These are phyloP conservation scores for Leptopilina myrica DNA, from an alignment of 2,888 invertebrate species.

Conservation along the genomic window DNA sequence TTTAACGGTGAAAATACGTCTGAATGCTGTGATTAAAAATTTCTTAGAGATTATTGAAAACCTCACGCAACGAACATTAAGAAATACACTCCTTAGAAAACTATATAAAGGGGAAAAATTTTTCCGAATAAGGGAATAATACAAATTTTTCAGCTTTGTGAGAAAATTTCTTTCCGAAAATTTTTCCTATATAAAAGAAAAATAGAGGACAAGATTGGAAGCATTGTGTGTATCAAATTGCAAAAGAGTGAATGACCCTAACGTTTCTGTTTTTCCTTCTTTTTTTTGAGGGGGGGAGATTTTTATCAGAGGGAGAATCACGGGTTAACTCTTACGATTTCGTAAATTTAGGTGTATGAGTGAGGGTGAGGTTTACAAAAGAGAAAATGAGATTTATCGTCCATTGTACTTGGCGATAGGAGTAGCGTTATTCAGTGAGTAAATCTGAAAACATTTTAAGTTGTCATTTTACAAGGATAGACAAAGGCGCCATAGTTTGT, in stretches of 20 bases:
- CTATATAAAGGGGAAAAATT: too few species aligned
- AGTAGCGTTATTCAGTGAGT: background rate
- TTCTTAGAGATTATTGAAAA: too few species aligned
- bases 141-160: too few species aligned
- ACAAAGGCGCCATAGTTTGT: background rate
- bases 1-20: background rate
- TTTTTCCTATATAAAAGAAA: background rate
- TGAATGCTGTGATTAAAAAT: too few species aligned
- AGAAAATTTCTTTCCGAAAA: background rate
- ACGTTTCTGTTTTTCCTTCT: background rate
- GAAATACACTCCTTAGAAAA: too few species aligned
- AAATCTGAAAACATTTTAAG: constrained; percentile 10
- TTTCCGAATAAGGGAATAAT: too few species aligned
- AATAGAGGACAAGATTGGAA: background rate
- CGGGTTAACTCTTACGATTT: constrained; percentile 13
- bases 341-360: background rate
- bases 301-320: background rate
- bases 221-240: constrained; percentile 4
- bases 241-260: background rate
- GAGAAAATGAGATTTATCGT: constrained; percentile 22
- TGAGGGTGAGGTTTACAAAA: background rate
- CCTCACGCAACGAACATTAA: too few species aligned
- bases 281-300: too few species aligned
- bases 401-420: background rate
- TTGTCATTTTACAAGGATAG: background rate